Base-by-base conservation (phyloP, 2,113 vertebrate genomes). In the Pipra filicauda region DNA sequence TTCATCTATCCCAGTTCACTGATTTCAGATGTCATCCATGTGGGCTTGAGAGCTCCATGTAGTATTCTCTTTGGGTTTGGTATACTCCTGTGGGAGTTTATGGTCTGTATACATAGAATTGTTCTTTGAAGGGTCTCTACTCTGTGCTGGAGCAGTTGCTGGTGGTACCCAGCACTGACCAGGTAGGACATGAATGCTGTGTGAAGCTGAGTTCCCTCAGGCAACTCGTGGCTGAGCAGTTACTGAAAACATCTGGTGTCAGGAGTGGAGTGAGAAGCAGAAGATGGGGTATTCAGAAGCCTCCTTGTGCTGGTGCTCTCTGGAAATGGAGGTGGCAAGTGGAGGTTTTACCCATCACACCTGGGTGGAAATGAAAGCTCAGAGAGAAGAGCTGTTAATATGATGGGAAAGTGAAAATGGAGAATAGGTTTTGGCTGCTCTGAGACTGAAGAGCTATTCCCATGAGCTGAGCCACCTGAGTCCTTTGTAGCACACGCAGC, bases 241-340 rank as follows among this genome's bases (percentile, higher is more conserved):
- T 39, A 33, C 49, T 39, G 51, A 17, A 72, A 66, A 41, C 30
- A 59, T 23, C 28, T 61, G 52, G 33, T 1, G 2, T 48, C 59
- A 35, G 52, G 24, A 79, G 8, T 35, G 46, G 59, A 66, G 39
- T 27, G 43, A 51, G 33, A 28, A 35, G 44, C 33, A 35, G 44
- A 39, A 39, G 15, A 30, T 5, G 24, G 28, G 21, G 12, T 52
- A 30, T 71, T 71, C 26, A 31, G 70, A 65, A 85, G 37, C 6
- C 26, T 64, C 26, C 22, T 37, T 0, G 0, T 66, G 26, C 12
- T 61, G 33, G 9, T 5, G 8, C 14, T 65, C 1, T 46, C 55
- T 61, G 33, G 51, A 80, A 73, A 44, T 3, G 7, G 23, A 79
- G 28, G 31, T 46, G 33, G 12, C 12, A 83, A 6, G 28, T 20